phyloP scores from a whole-genome alignment of 2,888 invertebrate species.

The Diplolepis rosae region DNA sequence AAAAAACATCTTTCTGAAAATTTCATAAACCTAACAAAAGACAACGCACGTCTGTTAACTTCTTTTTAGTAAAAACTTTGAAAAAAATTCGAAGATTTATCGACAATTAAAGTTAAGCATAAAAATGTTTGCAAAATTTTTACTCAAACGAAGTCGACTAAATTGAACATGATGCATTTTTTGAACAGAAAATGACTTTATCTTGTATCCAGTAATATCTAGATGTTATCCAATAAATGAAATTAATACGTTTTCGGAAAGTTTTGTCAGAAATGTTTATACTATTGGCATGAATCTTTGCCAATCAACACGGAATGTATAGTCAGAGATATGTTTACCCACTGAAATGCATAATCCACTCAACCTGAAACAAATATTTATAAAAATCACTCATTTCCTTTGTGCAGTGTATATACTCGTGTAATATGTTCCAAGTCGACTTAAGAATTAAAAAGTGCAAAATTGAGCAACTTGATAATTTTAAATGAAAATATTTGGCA shows the following conservation, averaged over 20 bases:
- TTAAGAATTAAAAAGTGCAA: too few relatives aligned
- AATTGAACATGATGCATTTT: background rate
- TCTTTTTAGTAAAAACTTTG: too few relatives aligned
- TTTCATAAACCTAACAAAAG: too few relatives aligned
- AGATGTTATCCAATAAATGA: background rate
- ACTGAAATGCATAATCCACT: conserved; percentile 22
- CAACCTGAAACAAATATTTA: conserved; percentile 10
- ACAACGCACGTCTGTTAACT: too few relatives aligned
- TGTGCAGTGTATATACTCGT: background rate
- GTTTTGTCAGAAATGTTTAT: background rate
- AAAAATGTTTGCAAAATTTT: too few relatives aligned
- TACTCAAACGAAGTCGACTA: too few relatives aligned
- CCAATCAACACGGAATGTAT: conserved; percentile 10
- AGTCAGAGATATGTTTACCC: background rate
- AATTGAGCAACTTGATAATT: too few relatives aligned
- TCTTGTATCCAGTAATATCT: background rate
- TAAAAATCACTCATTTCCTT: background rate
- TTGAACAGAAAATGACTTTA: background rate
- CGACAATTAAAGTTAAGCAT: too few relatives aligned
- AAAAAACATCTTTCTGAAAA: too few relatives aligned
- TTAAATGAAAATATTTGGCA: too few relatives aligned
- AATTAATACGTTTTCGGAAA: background rate
- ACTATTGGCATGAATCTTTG: conserved; percentile 4
- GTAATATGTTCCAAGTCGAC: background rate
- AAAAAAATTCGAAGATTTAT: too few relatives aligned